These are phyloP conservation scores for Channa striata DNA, from an alignment of 2,797 vertebrate genomes.

Conservation along the genomic window DNA sequence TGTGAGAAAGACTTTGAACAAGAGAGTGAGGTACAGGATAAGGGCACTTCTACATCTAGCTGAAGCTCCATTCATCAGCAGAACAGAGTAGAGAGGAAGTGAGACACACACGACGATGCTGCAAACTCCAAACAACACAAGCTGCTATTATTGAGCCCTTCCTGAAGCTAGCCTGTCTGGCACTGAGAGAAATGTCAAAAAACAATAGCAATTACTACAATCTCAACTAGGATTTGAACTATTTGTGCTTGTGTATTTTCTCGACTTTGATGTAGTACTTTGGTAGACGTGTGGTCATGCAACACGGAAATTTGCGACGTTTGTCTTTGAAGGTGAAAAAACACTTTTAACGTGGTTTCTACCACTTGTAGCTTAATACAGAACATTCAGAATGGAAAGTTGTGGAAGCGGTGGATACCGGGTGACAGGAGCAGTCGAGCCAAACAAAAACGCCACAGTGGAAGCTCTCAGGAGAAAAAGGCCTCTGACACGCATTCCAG, in stretches of 20 bases:
- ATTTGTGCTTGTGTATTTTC: slow-evolving; percentile 61
- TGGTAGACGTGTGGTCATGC: slow-evolving; percentile 49
- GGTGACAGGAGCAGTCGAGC: slow-evolving; percentile 44
- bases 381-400: slow-evolving; percentile 63
- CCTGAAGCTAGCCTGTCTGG: slow-evolving; percentile 45
- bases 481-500: slow-evolving; percentile 59
- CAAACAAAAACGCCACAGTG: slow-evolving; percentile 53
- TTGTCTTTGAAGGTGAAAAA: slow-evolving; percentile 31
- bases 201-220: slow-evolving; percentile 49
- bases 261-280: slow-evolving; percentile 41
- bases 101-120: slow-evolving; percentile 25
- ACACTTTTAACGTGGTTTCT: slow-evolving; percentile 33
- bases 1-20: slow-evolving; percentile 31
- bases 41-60: slow-evolving; percentile 86
- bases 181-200: slow-evolving; percentile 46
- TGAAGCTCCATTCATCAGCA: slow-evolving; percentile 65
- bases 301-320: slow-evolving; percentile 23
- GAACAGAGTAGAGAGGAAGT: slow-evolving; percentile 40
- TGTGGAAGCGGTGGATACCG: slow-evolving; percentile 57
- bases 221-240: slow-evolving; percentile 49
- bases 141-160: slow-evolving; percentile 56
- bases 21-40: slow-evolving; percentile 79
- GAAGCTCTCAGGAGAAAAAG: slow-evolving; percentile 56
- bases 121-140: slow-evolving; percentile 48
- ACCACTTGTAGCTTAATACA: slow-evolving; percentile 35